Evolutionary conservation across 2,113 vertebrate species (phyloP), one percentile per base, ranked within the genome.

Genomic region (Ceyx melanurus): DNA sequence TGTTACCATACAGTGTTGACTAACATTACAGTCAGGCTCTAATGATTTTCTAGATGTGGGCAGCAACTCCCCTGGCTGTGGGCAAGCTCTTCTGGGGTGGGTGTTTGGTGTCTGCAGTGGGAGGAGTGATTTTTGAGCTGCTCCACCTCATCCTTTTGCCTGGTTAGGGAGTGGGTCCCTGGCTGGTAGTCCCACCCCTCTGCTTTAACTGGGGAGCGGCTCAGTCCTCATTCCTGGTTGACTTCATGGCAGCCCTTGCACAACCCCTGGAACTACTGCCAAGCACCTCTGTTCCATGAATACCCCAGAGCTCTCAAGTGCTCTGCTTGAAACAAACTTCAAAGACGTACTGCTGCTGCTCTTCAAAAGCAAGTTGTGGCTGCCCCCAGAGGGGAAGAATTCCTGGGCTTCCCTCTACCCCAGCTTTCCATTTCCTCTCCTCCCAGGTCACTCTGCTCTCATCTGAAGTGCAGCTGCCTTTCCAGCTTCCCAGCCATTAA

Each of bases 231-330:
- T 65, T 85, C 70, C 57, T 76, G 45, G 31, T 76, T 87, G 88
- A 58, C 66, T 93, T 88, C 74, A 87, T 64, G 90, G 89, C 83
- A 94, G 81, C 45, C 46, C 77, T 93, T 82, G 74, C 84, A 89
- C 66, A 95, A 96, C 33, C 37, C 22, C 37, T 73, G 86, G 77
- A 88, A 82, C 72, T 18, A 17, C 45, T 90, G 77, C 92, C 90
- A 90, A 74, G 70, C 81, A 92, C 54, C 73, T 75, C 80, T 94
- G 53, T 68, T 71, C 90, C 60, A 66, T 58, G 88, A 86, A 92
- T 83, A 79, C 45, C 60, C 48, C 57, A 40, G 70, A 90, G 81
- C 83, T 89, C 89, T 88, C 19, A 50, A 6, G 37, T 15, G 29
- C 73, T 33, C 83, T 29, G 50, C 37, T 58, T 43, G 86, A 89